Evolutionary conservation across 2,113 vertebrate genomes (phyloP), one percentile per base, ranked within the genome.

Genomic region (Gambusia affinis): DNA sequence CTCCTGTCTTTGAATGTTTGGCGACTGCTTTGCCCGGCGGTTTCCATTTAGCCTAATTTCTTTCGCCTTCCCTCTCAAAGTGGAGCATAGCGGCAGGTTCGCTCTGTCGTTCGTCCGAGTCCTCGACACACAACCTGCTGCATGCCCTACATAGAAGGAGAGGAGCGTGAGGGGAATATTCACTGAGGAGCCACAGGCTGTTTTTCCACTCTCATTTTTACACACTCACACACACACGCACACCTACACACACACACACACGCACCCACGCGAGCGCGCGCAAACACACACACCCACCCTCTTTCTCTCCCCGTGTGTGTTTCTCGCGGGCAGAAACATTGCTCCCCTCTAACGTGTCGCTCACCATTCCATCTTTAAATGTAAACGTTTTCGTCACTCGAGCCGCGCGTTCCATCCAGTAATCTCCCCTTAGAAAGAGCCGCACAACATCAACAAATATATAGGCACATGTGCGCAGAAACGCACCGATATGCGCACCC

Each of bases 91-190:
- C 35, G 70, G 78, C 62, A 28, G 75, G 39, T 33, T 61, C 12
- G 80, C 81, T 80, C 64, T 72, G 78, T 30, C 66, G 67, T 66
- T 83, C 60, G 85, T 83, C 87, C 85, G 80, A 76, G 79, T 81
- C 85, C 72, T 73, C 85, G 74, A 88, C 90, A 87, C 92, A 87
- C 92, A 93, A 93, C 93, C 93, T 94, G 93, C 93, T 93, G 94
- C 92, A 85, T 90, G 92, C 90, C 93, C 93, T 92, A 92, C 87
- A 92, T 92, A 90, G 63, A 61, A 35, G 76, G 84, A 85, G 87
- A 72, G 89, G 81, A 75, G 91, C 85, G 90, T 91, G 93, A 92
- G 90, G 87, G 86, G 92, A 92, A 93, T 93, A 91, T 90, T 89
- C 61, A 64, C 81, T 57, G 19, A 71, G 74, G 83, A 88, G 90